Conservation (phyloP, 2,888 invertebrate genomes). For the Thysanoteuthis rhombus region DNA sequence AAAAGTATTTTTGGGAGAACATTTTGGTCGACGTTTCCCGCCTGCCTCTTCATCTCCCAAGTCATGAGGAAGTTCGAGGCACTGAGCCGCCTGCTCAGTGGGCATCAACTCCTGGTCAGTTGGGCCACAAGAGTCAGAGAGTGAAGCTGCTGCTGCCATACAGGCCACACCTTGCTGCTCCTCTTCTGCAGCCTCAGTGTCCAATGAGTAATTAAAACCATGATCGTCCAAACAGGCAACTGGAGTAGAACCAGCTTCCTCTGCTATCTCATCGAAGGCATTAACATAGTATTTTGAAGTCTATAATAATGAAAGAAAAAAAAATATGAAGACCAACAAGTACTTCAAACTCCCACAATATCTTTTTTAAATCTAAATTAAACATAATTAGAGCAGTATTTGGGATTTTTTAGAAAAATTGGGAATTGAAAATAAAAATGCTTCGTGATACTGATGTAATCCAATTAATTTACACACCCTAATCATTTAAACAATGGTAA, state of each 20-base stretch:
- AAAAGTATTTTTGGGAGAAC: conserved; percentile 66
- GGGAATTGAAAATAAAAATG: neutral
- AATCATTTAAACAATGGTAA: neutral
- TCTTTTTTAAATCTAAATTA: neutral
- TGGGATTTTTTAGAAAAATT: neutral
- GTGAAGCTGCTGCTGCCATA: neutral
- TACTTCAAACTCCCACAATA: neutral
- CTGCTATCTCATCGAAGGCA: neutral
- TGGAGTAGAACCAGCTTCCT: neutral
- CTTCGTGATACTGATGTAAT: neutral
- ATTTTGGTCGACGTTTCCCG: conserved; percentile 39
- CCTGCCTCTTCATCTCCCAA: conserved; percentile 32
- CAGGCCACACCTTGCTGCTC: conserved; percentile 34
- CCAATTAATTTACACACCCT: neutral
- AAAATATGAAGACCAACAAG: neutral
- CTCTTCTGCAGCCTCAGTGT: conserved; percentile 56
- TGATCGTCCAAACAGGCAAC: neutral
- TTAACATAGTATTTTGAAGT: neutral
- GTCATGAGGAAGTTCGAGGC: conserved; percentile 62
- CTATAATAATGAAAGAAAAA: neutral
- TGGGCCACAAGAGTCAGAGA: conserved; percentile 12
- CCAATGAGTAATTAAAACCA: conserved; percentile 47
- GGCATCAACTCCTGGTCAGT: conserved; percentile 42
- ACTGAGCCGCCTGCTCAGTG: conserved; percentile 67
- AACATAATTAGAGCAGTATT: neutral